phyloP scores from a whole-genome alignment of 2,888 invertebrate species.

The Smittia sp. region DNA sequence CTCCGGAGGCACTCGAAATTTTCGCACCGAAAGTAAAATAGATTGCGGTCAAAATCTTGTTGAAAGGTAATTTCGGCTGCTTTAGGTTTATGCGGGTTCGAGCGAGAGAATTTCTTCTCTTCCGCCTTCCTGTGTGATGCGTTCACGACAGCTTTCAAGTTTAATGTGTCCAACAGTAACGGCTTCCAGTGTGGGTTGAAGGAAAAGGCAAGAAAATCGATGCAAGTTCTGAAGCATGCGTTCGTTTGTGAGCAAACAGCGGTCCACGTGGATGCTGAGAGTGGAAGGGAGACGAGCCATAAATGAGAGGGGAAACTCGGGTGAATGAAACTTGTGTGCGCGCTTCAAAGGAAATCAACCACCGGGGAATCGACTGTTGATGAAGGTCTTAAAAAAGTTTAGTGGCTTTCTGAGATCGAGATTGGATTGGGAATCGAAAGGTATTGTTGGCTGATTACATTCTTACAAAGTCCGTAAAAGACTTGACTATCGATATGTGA shows the following conservation, averaged over 20 bases:
- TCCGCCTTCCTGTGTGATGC: not conserved
- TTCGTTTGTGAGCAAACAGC: not conserved
- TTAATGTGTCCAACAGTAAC: not conserved
- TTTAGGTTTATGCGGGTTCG: not conserved
- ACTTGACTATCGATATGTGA: too few relatives aligned
- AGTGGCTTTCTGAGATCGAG: too few relatives aligned
- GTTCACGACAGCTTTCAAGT: conserved; percentile 3
- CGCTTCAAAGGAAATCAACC: too few relatives aligned
- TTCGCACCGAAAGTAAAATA: not conserved
- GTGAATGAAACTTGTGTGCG: not conserved
- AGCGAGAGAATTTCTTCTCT: not conserved
- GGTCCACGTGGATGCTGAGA: conserved; percentile 33
- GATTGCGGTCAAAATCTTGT: not conserved
- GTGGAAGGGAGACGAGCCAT: not conserved
- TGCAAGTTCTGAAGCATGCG: conserved; percentile 39
- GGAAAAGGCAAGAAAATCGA: conserved; percentile 21
- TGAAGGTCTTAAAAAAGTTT: too few relatives aligned
- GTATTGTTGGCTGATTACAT: too few relatives aligned
- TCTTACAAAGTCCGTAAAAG: too few relatives aligned
- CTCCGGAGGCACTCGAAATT: too few relatives aligned
- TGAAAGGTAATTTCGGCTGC: not conserved
- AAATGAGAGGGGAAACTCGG: not conserved
- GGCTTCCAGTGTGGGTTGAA: not conserved
- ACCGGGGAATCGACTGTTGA: too few relatives aligned
- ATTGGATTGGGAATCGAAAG: too few relatives aligned